phyloP scores from a whole-genome alignment of 2,888 invertebrate species.

The Lithophane ornitopus region DNA sequence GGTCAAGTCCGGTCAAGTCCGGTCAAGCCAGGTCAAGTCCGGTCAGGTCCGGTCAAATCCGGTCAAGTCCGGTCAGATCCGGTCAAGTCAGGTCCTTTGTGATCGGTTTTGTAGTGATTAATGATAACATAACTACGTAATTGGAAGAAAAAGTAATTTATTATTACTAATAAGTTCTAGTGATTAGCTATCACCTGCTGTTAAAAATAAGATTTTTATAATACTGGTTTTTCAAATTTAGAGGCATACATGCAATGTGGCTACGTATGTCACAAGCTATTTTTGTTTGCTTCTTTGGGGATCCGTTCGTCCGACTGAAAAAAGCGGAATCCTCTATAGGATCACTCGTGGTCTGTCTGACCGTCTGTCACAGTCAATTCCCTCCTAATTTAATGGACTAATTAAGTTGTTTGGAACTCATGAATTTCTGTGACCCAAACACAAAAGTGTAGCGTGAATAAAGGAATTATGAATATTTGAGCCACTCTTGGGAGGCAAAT shows the following conservation, averaged over 20 bases:
- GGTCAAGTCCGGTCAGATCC: too few relatives aligned
- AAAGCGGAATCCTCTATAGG: too few relatives aligned
- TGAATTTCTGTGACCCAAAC: neutral
- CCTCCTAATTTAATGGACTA: neutral
- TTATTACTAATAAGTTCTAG: neutral
- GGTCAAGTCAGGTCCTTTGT: too few relatives aligned
- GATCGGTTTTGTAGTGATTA: too few relatives aligned
- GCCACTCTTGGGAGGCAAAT: neutral
- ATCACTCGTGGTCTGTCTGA: neutral
- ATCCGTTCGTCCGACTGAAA: neutral
- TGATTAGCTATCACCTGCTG: neutral
- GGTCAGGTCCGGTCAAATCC: too few relatives aligned
- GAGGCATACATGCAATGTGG: neutral
- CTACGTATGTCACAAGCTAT: neutral
- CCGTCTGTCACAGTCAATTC: neutral
- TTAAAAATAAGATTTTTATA: neutral
- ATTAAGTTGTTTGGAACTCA: neutral
- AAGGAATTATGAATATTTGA: neutral
- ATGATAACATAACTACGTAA: too few relatives aligned
- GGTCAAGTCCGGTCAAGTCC: too few relatives aligned
- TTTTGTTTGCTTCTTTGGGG: neutral
- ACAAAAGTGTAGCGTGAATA: neutral
- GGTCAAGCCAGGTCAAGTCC: too few relatives aligned
- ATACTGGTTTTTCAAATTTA: neutral
- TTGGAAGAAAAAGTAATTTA: too few relatives aligned